phyloP scores from a whole-genome alignment of 2,888 invertebrate species.

The Spialia ferax region DNA sequence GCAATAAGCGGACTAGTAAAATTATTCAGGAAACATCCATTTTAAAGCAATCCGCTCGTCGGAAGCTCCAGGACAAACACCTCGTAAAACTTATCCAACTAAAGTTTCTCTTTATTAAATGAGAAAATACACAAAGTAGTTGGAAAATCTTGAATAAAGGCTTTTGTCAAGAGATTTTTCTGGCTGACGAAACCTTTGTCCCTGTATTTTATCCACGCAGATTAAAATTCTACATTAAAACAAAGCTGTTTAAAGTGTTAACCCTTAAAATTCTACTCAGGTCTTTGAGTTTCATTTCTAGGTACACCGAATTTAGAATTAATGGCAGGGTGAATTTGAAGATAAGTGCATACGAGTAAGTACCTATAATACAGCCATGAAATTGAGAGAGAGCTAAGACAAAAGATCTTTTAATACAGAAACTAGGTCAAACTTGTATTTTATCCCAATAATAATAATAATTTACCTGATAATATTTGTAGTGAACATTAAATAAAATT shows the following conservation, averaged over 20 bases:
- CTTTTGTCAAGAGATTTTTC: conserved; percentile 23
- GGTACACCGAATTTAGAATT: not conserved
- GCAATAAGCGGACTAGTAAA: not conserved
- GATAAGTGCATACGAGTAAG: not conserved
- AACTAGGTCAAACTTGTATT: too few relatives aligned
- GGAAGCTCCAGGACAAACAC: not conserved
- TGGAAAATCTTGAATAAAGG: conserved; percentile 13
- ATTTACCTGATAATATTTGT: too few relatives aligned
- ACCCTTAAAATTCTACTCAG: not conserved
- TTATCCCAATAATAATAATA: too few relatives aligned
- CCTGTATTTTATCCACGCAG: not conserved
- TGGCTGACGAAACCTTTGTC: conserved; percentile 18
- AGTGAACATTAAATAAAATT: too few relatives aligned
- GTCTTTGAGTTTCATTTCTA: not conserved
- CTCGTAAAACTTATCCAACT: not conserved
- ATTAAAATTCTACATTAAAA: conserved; percentile 2
- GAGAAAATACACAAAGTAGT: conserved; percentile 23
- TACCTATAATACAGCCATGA: too few relatives aligned
- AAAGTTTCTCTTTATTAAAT: conserved; percentile 29
- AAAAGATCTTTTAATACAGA: too few relatives aligned
- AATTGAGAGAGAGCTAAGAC: too few relatives aligned
- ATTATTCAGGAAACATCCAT: conserved; percentile 1
- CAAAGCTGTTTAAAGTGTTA: not conserved
- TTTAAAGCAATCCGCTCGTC: not conserved
- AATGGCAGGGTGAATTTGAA: not conserved